Base-by-base conservation (phyloP, 2,888 invertebrate genomes). In the Iphiclides podalirius region DNA sequence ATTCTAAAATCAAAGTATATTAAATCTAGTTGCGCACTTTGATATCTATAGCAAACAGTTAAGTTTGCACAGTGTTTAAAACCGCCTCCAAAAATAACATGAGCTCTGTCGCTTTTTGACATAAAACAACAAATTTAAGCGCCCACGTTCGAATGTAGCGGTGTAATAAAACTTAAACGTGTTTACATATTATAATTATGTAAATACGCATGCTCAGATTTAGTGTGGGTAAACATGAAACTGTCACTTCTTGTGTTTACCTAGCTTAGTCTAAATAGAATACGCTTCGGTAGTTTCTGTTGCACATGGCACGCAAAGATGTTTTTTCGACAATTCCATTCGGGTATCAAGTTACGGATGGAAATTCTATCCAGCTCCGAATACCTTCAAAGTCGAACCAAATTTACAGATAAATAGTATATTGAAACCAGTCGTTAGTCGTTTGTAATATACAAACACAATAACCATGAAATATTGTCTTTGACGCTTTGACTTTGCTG, bases 101-200 rank as follows among this genome's bases (percentile, higher is more conserved):
- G 8, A 1, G 1, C 20, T 39, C 15, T 13, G 28, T 45, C 17
- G 26, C 9, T 7, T 31, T 26, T 12, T 2, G n/a, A 12, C 1
- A 9, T 33, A 31, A 31, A 45, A 45, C 37, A 37, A 45, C 44
- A 37, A 38, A 38, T 13, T 38, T 38, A 4, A 37, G 12, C 16
- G 7, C 2, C 26, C 16, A 9, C 1, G 9, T 38, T 49, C 44
- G 20, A 47, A 47, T 37, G 38, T 39, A 13, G 28, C 17, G 42
- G 26, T 36, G 34, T 52, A 44, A 54, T 44, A n/a, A 46, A 49
- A 46, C 44, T 40, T 31, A 39, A 28, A 35, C 47, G 37, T 49
- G 40, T 44, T 31, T 47, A 40, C 44, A 41, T 47, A 36, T 42
- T 46, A 47, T 52, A 50, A 54, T 52, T 52, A 54, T 52, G 54